Evolutionary conservation across 2,113 vertebrate species (phyloP).

Genomic region (Oenanthe oenanthe): DNA sequence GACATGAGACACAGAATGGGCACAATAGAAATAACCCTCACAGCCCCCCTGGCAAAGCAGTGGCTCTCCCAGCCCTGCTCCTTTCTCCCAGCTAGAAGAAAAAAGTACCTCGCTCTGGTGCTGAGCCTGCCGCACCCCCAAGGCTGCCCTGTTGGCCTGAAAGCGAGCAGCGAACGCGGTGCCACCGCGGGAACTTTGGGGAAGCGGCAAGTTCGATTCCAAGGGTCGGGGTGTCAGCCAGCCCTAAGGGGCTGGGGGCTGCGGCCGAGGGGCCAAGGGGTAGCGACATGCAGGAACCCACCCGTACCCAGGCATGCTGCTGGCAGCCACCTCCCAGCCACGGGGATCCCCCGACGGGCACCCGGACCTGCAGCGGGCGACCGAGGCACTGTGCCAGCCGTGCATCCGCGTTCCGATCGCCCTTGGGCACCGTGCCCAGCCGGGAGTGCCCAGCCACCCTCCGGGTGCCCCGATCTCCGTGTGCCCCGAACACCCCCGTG

Average conservation of each 20-base stretch:
- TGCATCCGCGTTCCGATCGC: rapidly evolving
- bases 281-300: rapidly evolving
- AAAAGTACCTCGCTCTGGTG: too few relatives aligned
- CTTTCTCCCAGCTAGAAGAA: neutral
- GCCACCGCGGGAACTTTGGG: rapidly evolving
- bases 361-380: neutral
- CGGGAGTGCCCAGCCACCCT: neutral
- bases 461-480: too few relatives aligned
- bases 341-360: neutral
- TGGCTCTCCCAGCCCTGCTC: neutral
- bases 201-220: neutral
- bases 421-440: neutral
- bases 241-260: neutral
- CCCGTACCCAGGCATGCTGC: rapidly evolving
- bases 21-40: neutral
- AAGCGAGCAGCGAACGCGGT: neutral
- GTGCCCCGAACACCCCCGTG: rapidly evolving
- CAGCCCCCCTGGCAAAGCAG: neutral
- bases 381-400: neutral
- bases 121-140: neutral
- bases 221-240: rapidly evolving
- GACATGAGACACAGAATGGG: neutral
- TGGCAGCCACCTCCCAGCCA: neutral
- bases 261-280: rapidly evolving
- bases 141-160: neutral